Base-by-base conservation (phyloP, 2,888 invertebrate species). In the Rhyacophila evoluta region DNA sequence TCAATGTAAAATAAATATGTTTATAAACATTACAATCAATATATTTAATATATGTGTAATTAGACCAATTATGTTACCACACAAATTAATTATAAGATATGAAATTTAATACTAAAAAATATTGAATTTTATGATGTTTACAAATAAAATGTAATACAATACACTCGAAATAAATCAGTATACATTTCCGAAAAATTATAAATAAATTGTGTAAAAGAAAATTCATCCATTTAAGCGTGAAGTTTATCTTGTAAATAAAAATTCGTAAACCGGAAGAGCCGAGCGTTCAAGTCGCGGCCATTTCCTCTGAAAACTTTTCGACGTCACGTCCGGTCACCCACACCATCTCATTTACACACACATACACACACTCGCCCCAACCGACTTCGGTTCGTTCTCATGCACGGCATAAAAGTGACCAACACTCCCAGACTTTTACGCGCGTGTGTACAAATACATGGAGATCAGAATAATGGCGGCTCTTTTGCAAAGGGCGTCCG, bases 401-500 rank as follows among this genome's bases (percentile, higher is more conserved):
- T 36, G 67, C 12, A 68, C 15, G 19, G 5, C 41, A 71, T 41
- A 76, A 41, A 75, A 71, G 12, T 68, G 73, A 76, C 70, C 70
- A 15, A 74, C 36, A 36, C 37, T 11, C 19, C 19, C 74, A 72
- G 33, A 74, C 39, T 36, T 28, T 19, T 74, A 68, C 74, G 27
- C 41, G 12, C 12, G 37, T 12, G 29, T 28, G 28, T 10, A 8
- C 25, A 55, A 55, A 55, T 55, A 55, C 55, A 55, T 19, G 55
- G 41, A 72, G 33, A 72, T 75, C 72, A 72, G 77, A 80, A 80
- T 80, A 80, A 80, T 80, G 80, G 80, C 80, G 75, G 80, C 75
- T 78, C 77, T 78, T 77, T 78, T 74, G 77, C 71, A 67, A 77
- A 78, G 77, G 77, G 77, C 75, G 70, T 25, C n/a, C 36, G 38